These are phyloP conservation scores for Sterna hirundo DNA, from an alignment of 2,113 vertebrate genomes.

Conservation along the genomic window DNA sequence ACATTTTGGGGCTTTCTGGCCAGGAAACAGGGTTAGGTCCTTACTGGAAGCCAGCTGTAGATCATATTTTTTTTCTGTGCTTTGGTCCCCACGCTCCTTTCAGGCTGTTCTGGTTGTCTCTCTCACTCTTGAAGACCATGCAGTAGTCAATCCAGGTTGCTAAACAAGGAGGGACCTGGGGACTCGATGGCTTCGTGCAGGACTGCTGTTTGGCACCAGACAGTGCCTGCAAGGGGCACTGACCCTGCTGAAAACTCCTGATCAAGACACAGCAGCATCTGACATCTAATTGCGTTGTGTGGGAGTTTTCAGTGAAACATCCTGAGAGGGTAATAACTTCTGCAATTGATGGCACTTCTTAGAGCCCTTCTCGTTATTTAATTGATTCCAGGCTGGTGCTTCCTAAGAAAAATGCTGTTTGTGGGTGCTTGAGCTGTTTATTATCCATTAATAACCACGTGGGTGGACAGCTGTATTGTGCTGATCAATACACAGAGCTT, in stretches of 20 bases:
- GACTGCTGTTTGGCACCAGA: fast-evolving
- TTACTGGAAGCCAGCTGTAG: not conserved
- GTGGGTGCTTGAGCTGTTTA: not conserved
- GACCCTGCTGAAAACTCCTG: not conserved
- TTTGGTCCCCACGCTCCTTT: not conserved
- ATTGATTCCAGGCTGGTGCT: conserved; percentile 16
- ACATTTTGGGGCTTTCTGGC: not conserved
- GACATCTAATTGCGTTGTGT: not conserved
- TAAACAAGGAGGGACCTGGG: not conserved
- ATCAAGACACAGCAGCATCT: not conserved
- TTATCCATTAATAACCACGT: not conserved
- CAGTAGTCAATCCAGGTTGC: not conserved
- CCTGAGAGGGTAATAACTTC: not conserved
- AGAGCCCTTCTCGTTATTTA: not conserved
- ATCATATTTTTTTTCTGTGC: not conserved
- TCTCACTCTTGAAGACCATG: not conserved
- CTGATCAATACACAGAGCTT: not conserved
- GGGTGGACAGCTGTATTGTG: not conserved
- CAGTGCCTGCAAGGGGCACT: not conserved
- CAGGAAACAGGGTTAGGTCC: not conserved
- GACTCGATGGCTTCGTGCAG: fast-evolving
- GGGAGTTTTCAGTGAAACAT: conserved; percentile 6
- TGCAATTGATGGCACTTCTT: not conserved
- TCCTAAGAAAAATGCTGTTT: conserved; percentile 18
- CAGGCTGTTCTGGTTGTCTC: not conserved